These are phyloP conservation scores for Sinodicranocentrus sp. DNA, from an alignment of 2,888 invertebrate species.

Conservation along the genomic window DNA sequence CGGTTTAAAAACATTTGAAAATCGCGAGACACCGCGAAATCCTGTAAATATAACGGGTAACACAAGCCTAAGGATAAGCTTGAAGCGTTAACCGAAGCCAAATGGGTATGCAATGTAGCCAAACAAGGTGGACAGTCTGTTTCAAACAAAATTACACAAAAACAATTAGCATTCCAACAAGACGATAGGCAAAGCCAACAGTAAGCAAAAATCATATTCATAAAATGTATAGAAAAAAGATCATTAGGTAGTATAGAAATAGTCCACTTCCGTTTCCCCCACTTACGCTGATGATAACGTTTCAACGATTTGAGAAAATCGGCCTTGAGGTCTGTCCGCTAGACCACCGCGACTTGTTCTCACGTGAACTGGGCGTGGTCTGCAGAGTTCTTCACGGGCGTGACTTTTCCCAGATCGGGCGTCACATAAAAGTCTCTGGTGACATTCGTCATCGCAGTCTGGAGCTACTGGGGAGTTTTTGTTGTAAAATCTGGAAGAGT, in stretches of 20 bases:
- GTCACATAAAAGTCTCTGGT: conserved; percentile 91
- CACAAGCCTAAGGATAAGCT: background rate
- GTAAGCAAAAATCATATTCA: background rate
- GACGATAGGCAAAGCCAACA: background rate
- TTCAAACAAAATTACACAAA: conserved; percentile 45
- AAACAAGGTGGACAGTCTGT: conserved; percentile 75
- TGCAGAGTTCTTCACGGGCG: conserved; percentile 84
- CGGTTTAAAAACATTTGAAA: conserved; percentile 17
- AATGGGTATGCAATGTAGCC: conserved; percentile 75
- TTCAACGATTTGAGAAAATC: conserved; percentile 71
- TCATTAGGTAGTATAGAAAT: too few relatives aligned
- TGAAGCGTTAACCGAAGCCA: conserved; percentile 74
- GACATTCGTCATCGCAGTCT: conserved; percentile 90
- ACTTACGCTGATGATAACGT: conserved; percentile 76
- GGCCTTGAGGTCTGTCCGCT: conserved; percentile 71
- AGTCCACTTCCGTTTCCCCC: background rate
- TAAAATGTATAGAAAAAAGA: background rate
- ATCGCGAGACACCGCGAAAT: background rate
- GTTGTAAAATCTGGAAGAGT: conserved; percentile 86
- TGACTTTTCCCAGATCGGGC: conserved; percentile 90
- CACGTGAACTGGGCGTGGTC: conserved; percentile 73
- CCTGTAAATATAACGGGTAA: conserved; percentile 2
- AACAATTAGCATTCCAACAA: conserved; percentile 11
- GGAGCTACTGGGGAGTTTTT: conserved; percentile 92
- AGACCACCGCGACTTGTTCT: conserved; percentile 74